These are phyloP conservation scores for Amblyteles armatorius DNA, from an alignment of 2,888 invertebrate genomes.

Conservation along the genomic window DNA sequence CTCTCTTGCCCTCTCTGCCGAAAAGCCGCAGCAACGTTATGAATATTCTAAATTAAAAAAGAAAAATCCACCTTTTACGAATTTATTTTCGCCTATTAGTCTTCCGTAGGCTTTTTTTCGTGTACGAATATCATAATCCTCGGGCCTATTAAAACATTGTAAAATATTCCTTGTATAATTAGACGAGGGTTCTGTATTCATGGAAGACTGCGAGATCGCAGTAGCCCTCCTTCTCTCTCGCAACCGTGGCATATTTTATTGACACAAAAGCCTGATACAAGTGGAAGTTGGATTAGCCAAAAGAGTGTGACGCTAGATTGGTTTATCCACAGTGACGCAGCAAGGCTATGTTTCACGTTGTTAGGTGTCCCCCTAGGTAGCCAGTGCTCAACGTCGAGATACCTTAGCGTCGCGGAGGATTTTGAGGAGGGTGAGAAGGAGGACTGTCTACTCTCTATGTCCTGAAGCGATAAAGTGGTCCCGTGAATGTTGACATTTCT, in stretches of 20 bases:
- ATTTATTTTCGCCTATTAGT: conserved; percentile 36
- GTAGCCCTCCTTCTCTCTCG: not conserved
- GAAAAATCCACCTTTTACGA: not conserved
- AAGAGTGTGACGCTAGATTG: not conserved
- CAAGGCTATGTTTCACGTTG: conserved; percentile 13
- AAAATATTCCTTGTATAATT: not conserved
- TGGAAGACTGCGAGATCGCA: not conserved
- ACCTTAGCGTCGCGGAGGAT: not conserved
- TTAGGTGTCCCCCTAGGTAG: conserved; percentile 22
- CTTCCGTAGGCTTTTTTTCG: conserved; percentile 4
- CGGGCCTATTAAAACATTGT: not conserved
- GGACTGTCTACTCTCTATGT: conserved; percentile 34
- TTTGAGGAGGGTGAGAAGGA: conserved; percentile 6
- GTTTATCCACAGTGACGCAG: conserved; percentile 11
- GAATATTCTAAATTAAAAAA: conserved; percentile 48
- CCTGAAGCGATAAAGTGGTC: conserved; percentile 56
- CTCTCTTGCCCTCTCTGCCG: not conserved
- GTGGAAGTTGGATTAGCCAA: not conserved
- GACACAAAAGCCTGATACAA: not conserved
- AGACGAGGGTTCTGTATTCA: not conserved
- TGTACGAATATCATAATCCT: not conserved
- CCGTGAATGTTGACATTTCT: conserved; percentile 56
- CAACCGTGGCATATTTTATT: not conserved
- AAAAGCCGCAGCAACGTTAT: not conserved
- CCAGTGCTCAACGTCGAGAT: conserved; percentile 8